These are phyloP conservation scores for Pachymerium ferrugineum DNA, from an alignment of 2,888 invertebrate genomes.

Conservation along the genomic window DNA sequence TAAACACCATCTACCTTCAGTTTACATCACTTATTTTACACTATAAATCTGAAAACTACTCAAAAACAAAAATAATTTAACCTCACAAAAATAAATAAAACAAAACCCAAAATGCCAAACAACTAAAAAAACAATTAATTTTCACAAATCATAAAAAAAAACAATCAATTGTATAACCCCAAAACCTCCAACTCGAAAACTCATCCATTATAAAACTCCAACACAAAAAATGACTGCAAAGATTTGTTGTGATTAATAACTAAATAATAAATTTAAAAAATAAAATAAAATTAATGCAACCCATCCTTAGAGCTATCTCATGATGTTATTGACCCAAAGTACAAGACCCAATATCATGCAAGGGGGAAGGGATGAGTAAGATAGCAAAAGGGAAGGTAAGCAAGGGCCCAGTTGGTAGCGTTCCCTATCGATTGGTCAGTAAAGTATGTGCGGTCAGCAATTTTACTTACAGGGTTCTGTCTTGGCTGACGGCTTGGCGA, in stretches of 20 bases:
- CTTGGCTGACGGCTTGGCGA: conserved; percentile 1
- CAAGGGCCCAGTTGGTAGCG: neutral
- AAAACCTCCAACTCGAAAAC: no score
- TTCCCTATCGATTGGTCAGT: conserved; percentile 6
- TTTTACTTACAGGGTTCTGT: conserved; percentile 6
- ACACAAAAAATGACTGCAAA: no score
- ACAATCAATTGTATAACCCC: no score
- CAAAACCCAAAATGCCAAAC: no score
- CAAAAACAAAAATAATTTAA: no score
- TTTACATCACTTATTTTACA: no score
- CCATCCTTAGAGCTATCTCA: neutral
- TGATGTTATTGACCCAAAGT: conserved; percentile 2
- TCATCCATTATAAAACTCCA: no score
- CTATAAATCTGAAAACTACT: no score
- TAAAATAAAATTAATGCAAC: neutral
- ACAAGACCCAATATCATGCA: neutral
- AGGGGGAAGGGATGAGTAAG: neutral
- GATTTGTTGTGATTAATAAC: neutral
- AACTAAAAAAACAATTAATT: no score
- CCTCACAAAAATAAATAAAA: no score
- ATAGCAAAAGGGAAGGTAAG: neutral
- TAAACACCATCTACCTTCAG: no score
- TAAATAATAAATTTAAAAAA: neutral
- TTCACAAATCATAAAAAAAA: no score
- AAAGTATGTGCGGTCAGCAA: conserved; percentile 4